These are phyloP conservation scores for Orussus abietinus DNA, from an alignment of 1,140 invertebrate species.

Conservation along the genomic window DNA sequence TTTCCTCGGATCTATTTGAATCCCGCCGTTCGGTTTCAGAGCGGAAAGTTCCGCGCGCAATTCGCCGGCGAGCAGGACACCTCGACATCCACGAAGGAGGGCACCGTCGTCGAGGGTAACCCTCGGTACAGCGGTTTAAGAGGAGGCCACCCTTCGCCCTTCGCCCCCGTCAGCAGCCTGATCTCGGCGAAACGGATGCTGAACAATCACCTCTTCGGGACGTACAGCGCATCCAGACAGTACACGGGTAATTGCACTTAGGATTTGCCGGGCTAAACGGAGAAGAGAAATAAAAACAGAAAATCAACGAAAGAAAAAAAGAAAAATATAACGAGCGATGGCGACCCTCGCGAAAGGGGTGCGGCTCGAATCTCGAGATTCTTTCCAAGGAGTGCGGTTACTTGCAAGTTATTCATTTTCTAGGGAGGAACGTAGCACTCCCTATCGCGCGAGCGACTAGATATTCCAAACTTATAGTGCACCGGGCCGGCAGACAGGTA, in stretches of 20 bases:
- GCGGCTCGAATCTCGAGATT: background rate
- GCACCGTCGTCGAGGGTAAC: slow-evolving; percentile 38
- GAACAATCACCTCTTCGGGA: slow-evolving; percentile 72
- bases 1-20: no score
- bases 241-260: slow-evolving; percentile 39
- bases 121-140: slow-evolving; percentile 34
- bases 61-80: slow-evolving; percentile 37
- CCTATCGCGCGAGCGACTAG: no score
- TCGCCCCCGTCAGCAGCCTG: slow-evolving; percentile 62
- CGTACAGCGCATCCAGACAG: slow-evolving; percentile 52
- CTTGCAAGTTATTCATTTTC: background rate
- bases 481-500: no score
- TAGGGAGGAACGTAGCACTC: slow-evolving; percentile 2
- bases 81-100: slow-evolving; percentile 30
- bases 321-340: slow-evolving; percentile 17
- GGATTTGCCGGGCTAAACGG: no score
- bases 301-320: no score
- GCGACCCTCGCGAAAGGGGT: slow-evolving; percentile 9
- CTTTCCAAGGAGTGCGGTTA: background rate
- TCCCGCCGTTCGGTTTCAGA: slow-evolving; percentile 33
- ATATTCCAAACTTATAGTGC: no score
- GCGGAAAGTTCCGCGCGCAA: slow-evolving; percentile 35
- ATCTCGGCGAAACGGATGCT: slow-evolving; percentile 69
- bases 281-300: no score
- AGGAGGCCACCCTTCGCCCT: slow-evolving; percentile 43